phyloP scores from a whole-genome alignment of 2,797 vertebrate genomes.

The Cottoperca gobio region DNA sequence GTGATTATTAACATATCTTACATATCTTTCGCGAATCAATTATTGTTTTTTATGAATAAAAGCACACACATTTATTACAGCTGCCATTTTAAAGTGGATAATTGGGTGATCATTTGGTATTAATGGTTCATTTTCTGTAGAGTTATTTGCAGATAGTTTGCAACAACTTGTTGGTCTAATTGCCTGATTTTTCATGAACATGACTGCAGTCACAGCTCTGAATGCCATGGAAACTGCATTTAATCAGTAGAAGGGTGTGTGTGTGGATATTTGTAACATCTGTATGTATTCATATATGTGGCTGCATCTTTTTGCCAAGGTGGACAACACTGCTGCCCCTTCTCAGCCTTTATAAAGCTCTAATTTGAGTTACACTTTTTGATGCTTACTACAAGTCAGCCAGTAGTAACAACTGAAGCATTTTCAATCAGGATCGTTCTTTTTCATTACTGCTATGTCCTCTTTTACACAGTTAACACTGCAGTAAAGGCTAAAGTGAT shows the following conservation, averaged over 20 bases:
- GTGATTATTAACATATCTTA: slow-evolving; percentile 39
- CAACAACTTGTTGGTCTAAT: slow-evolving; percentile 44
- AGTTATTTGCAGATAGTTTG: slow-evolving; percentile 36
- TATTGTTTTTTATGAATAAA: slow-evolving; percentile 20
- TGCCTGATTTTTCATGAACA: slow-evolving; percentile 44
- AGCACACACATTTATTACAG: background rate
- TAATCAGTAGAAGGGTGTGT: slow-evolving; percentile 26
- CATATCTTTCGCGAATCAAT: background rate
- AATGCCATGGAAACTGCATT: slow-evolving; percentile 49
- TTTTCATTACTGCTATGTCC: slow-evolving; percentile 54
- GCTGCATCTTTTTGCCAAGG: background rate
- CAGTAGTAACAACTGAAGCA: slow-evolving; percentile 37
- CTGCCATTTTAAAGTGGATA: slow-evolving; percentile 13
- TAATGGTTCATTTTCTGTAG: slow-evolving; percentile 9
- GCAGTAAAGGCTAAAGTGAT: slow-evolving; percentile 52
- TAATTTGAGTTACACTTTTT: slow-evolving; percentile 43
- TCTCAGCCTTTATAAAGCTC: slow-evolving; percentile 31
- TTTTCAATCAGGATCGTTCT: slow-evolving; percentile 53
- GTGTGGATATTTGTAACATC: background rate
- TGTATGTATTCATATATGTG: background rate
- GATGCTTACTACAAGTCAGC: slow-evolving; percentile 16
- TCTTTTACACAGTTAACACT: slow-evolving; percentile 52
- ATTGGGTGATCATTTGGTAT: background rate
- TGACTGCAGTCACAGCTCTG: slow-evolving; percentile 20
- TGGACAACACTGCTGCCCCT: background rate